Base-by-base conservation (phyloP, 2,113 vertebrate species). In the Pycnonotus jocosus region DNA sequence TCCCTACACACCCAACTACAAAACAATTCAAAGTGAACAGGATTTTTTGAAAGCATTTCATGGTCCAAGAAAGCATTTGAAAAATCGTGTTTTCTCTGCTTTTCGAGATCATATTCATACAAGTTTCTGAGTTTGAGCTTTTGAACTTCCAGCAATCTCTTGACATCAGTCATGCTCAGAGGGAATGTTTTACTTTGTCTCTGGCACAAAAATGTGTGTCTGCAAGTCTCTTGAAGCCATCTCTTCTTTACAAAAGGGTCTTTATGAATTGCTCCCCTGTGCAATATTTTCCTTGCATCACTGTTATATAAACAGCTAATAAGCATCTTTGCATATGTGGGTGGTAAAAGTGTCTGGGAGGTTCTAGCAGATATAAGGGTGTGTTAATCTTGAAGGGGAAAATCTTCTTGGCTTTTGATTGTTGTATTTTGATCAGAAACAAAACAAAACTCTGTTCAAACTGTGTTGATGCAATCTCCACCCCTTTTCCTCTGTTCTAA, bases 21-120 rank as follows among this genome's bases (percentile, higher is more conserved):
- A 79, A 84, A 56, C 3, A 21, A 31, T 19, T 66, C 9, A 27
- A 65, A 44, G 21, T 1, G 0, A 56, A 25, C 0, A 1, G 44
- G 24, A 23, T 70, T 76, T 82, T 47, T 35, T 35, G 23, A 57
- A 93, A 50, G 14, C 14, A 9, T 64, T 87, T 85, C 15, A 25
- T 24, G 25, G 23, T 71, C 27, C 12, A 66, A 51, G 37, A 77
- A 62, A 54, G 7, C 10, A 30, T 57, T 73, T 58, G 54, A 84
- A 81, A 93, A 85, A 40, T 48, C 27, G 1, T 53, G 7, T 73
- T 93, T 85, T 62, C 10, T 24, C 15, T 51, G 4, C 7, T 84
- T 84, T 78, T 90, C 16, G 73, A 56, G 24, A 24, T 73, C 6
- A 2, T 53, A n/a, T 40, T 58, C 13, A 0, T 53, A 6, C 51